Evolutionary conservation across 1,140 invertebrate genomes (phyloP), one percentile per base, ranked within the genome.

Genomic region (Bombus confusus): DNA sequence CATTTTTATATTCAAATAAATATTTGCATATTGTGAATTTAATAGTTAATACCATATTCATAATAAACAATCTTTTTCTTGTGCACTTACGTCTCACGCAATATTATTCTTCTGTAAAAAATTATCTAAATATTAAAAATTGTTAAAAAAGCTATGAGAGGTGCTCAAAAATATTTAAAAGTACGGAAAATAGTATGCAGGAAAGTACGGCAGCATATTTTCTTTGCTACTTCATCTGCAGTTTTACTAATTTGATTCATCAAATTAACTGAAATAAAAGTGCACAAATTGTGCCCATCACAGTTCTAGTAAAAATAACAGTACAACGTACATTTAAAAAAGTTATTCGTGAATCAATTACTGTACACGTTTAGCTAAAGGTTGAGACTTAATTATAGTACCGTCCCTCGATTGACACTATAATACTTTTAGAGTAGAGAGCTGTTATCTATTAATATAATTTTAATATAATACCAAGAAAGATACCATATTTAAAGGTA

Each of bases 351-450:
- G 87, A 71, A 85, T 85, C 6, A 85, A 79, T 82, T 62, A 73
- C 77, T 85, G 74, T 86, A 69, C 59, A 81, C 34, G 66, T 87
- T 71, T 73, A 78, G 4, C 69, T 81, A 71, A 69, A 68, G 71
- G 31, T 72, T 39, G n/a, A 80, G 73, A 57, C 72, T 31, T 39
- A 22, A 28, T 83, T 41, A 84, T 74, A 34, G 69, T 84, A 87
- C n/a, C 41, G 39, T 87, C 73, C 68, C 59, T 85, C 39, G 52
- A 75, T 85, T 71, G 43, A 86, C 74, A 69, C 62, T 90, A 77
- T 90, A 90, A 90, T 90, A 90, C 75, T 90, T 90, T 79, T 79
- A 90, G 43, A 89, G 69, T 90, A 90, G 88, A 90, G 88, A 90
- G 88, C 88, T 52, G 39, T 79, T 90, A 80, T 76, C 57, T 85